Conservation (phyloP, 2,888 invertebrate species). For the Operophtera brumata region DNA sequence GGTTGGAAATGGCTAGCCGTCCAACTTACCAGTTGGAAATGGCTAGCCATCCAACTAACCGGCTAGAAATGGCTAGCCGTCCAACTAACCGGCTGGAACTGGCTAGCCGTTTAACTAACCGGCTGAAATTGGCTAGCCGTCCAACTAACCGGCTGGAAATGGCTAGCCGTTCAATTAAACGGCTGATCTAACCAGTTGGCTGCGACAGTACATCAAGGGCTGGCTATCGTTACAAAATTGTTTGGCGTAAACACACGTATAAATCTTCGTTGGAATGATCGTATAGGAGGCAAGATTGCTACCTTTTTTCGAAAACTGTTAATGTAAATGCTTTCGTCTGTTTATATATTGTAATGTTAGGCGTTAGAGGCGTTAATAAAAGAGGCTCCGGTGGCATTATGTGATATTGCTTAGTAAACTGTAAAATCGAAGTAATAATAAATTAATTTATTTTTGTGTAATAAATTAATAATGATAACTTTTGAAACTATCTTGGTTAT, state of each 20-base stretch:
- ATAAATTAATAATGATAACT: background rate
- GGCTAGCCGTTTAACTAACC: too few species aligned
- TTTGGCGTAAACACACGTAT: background rate
- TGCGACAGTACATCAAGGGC: background rate
- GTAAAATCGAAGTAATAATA: constrained; percentile 2
- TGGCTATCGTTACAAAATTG: background rate
- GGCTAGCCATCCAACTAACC: too few species aligned
- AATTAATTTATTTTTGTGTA: constrained; percentile 6
- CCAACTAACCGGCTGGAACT: too few species aligned
- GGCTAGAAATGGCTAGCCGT: too few species aligned
- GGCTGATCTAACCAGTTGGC: too few species aligned
- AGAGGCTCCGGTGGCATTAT: constrained; percentile 53
- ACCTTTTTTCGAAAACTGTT: background rate
- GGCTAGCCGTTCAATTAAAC: too few species aligned
- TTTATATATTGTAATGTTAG: background rate
- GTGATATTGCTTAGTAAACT: constrained; percentile 56
- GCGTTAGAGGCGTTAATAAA: constrained; percentile 27
- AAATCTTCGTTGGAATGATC: background rate
- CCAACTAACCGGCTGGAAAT: too few species aligned
- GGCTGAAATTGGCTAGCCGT: too few species aligned
- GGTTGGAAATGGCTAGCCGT: too few species aligned
- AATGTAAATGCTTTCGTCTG: constrained; percentile 2
- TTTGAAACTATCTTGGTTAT: too few species aligned
- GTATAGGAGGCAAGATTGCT: background rate
- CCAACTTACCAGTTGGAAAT: too few species aligned